Evolutionary conservation across 2,888 invertebrate genomes (phyloP).

Genomic region (Anoplius nigerrimus): DNA sequence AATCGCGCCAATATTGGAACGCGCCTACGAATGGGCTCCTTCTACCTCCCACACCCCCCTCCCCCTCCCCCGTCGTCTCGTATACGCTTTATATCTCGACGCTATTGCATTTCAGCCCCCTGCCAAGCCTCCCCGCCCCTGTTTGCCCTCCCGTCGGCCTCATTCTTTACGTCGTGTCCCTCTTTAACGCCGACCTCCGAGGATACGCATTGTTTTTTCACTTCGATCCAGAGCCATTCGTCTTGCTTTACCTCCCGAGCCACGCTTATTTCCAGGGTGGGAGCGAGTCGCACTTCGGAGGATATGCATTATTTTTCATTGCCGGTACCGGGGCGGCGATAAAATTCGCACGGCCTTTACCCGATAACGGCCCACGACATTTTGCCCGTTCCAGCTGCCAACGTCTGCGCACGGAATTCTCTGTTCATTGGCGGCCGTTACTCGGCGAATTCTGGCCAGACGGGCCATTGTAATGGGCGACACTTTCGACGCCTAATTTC

Average conservation of each 20-base stretch:
- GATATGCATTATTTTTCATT: constrained; percentile 4
- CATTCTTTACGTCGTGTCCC: too few species aligned
- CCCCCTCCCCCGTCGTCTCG: not conserved
- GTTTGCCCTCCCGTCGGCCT: not conserved
- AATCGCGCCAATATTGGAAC: constrained; percentile 6
- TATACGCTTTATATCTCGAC: not conserved
- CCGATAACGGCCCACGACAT: too few species aligned
- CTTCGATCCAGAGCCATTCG: too few species aligned
- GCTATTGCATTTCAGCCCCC: not conserved
- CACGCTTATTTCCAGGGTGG: not conserved
- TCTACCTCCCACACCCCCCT: not conserved
- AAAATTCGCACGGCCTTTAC: not conserved
- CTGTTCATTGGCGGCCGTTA: too few species aligned
- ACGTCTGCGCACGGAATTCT: too few species aligned
- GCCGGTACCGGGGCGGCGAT: not conserved
- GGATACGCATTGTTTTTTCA: too few species aligned
- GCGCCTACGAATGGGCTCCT: constrained; percentile 6
- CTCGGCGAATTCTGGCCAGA: too few species aligned
- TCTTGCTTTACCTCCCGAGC: too few species aligned
- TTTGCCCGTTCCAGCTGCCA: too few species aligned
- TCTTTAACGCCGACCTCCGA: too few species aligned
- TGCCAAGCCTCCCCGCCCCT: not conserved
- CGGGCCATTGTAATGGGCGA: too few species aligned
- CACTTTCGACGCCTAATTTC: too few species aligned
- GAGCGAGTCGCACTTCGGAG: not conserved